Conservation (phyloP, 2,888 invertebrate species). For the Lampropteryx suffumata region DNA sequence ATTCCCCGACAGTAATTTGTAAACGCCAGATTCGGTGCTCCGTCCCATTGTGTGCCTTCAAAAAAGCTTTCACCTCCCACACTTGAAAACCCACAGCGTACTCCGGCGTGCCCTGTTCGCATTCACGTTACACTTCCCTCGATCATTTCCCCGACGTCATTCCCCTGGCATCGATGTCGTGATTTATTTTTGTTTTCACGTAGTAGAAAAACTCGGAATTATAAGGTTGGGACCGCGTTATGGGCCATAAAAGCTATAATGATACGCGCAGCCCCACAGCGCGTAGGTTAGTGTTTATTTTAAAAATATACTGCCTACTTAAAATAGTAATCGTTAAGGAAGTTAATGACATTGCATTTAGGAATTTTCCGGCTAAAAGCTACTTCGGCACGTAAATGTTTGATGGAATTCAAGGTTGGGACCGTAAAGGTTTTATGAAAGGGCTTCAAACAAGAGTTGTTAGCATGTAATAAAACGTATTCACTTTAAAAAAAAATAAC, state of each 20-base stretch:
- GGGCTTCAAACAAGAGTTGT: neutral
- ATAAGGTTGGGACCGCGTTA: conserved; percentile 60
- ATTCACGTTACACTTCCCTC: conserved; percentile 25
- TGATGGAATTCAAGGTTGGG: conserved; percentile 14
- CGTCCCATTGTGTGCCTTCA: conserved; percentile 1
- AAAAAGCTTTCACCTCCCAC: conserved; percentile 11
- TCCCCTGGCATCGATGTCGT: conserved; percentile 47
- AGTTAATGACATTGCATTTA: conserved; percentile 20
- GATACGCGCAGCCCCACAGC: conserved; percentile 43
- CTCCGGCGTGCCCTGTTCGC: conserved; percentile 14
- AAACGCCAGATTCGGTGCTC: conserved; percentile 11
- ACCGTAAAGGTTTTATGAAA: conserved; percentile 3
- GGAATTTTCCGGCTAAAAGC: conserved; percentile 21
- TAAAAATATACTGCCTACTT: conserved; percentile 37
- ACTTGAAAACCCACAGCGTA: conserved; percentile 15
- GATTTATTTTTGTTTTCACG: conserved; percentile 65
- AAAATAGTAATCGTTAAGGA: conserved; percentile 21
- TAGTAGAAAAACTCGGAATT: conserved; percentile 56
- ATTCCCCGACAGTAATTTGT: conserved; percentile 11
- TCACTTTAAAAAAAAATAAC: too few species aligned
- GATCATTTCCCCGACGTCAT: conserved; percentile 31
- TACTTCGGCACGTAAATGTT: conserved; percentile 19
- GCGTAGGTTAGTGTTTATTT: conserved; percentile 45
- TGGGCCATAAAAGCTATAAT: conserved; percentile 60
- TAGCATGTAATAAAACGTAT: neutral